phyloP scores from a whole-genome alignment of 1,140 invertebrate species.

The Anastrepha ludens region DNA sequence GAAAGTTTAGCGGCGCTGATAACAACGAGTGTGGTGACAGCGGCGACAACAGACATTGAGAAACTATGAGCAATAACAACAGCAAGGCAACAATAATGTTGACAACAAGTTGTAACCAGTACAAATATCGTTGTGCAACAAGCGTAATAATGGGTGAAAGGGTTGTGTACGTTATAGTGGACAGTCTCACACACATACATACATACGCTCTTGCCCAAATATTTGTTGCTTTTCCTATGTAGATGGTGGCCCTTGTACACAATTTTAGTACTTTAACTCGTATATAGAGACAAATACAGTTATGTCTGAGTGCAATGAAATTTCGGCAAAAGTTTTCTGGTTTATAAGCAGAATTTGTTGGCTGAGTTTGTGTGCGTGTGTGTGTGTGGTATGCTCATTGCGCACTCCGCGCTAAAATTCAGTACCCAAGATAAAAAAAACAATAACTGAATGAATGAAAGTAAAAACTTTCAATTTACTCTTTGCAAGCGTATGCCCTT shows the following conservation, averaged over 20 bases:
- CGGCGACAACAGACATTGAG: conserved; percentile 13
- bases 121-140: conserved; percentile 34
- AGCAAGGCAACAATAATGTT: conserved; percentile 33
- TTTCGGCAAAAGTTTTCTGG: neutral
- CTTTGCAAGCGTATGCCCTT: neutral
- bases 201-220: neutral
- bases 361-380: neutral
- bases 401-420: neutral
- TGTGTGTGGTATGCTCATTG: neutral
- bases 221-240: neutral
- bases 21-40: conserved; percentile 31
- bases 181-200: neutral
- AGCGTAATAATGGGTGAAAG: conserved; percentile 12
- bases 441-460: conserved; percentile 7
- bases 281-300: too few relatives aligned
- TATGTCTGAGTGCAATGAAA: too few relatives aligned
- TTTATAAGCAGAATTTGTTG: neutral
- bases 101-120: conserved; percentile 40
- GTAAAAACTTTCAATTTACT: conserved; percentile 40
- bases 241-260: neutral
- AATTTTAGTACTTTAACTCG: too few relatives aligned
- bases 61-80: neutral
- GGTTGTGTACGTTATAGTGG: neutral
- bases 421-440: neutral
- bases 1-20: neutral